A percentile compares a stretch with the other conserved stretches of the same genome.
These are phyloP conservation scores for Brenthis hecate DNA, from an alignment of 2,888 invertebrate genomes.

Conservation along the genomic window DNA sequence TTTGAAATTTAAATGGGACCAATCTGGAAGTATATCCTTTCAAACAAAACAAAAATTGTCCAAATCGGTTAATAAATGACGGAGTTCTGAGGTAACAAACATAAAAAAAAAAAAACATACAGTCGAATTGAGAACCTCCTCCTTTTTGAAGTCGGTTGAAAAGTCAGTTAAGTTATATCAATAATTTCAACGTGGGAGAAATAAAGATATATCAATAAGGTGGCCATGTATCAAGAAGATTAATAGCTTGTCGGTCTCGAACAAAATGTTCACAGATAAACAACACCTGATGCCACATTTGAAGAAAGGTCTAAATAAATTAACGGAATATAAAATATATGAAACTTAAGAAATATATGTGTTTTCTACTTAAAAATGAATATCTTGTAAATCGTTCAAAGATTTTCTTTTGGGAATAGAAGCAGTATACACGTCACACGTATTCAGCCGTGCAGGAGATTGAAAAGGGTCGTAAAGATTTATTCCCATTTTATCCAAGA, in stretches of 20 bases:
- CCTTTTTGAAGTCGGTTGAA: too few species aligned
- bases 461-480: constrained; percentile 25
- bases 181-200: too few species aligned
- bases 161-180: too few species aligned
- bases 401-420: constrained; percentile 15
- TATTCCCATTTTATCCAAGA: constrained; percentile 19
- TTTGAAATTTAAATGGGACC: too few species aligned
- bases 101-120: too few species aligned
- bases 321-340: neutral
- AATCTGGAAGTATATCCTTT: too few species aligned
- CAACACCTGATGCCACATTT: neutral
- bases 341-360: constrained; percentile 4
- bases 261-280: neutral
- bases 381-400: constrained; percentile 16
- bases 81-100: too few species aligned
- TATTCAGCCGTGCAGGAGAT: constrained; percentile 15
- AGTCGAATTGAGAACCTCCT: too few species aligned
- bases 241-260: neutral
- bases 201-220: too few species aligned
- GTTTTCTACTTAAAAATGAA: constrained; percentile 8
- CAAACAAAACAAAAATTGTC: too few species aligned
- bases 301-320: constrained; percentile 5
- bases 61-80: too few species aligned
- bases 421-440: constrained; percentile 15
- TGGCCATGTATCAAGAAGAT: neutral